Conservation (phyloP, 2,888 invertebrate genomes). For the Gastrophysa polygoni region DNA sequence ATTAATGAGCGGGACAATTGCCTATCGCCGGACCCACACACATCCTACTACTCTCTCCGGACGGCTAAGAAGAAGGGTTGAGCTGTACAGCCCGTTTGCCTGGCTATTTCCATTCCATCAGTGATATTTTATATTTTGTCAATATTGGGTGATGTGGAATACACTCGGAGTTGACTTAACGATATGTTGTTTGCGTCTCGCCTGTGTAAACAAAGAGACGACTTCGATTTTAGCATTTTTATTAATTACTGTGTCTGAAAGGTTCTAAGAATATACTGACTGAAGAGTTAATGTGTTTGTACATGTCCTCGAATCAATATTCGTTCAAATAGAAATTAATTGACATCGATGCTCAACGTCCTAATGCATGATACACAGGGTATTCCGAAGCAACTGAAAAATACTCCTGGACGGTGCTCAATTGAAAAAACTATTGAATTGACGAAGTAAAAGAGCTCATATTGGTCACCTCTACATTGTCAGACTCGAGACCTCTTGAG, state of each 20-base stretch:
- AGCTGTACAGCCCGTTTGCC: slow-evolving; percentile 21
- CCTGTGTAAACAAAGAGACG: slow-evolving; percentile 26
- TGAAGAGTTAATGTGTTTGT: slow-evolving; percentile 18
- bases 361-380: no score
- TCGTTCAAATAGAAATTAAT: not conserved
- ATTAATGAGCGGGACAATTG: slow-evolving; percentile 60
- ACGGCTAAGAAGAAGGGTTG: slow-evolving; percentile 53
- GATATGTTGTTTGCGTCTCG: slow-evolving; percentile 29
- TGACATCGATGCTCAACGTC: not conserved
- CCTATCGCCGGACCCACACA: slow-evolving; percentile 46
- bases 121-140: slow-evolving; percentile 55
- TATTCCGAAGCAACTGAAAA: no score
- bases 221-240: slow-evolving; percentile 40
- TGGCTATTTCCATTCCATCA: slow-evolving; percentile 50
- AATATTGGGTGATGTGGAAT: slow-evolving; percentile 42
- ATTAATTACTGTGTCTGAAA: slow-evolving; percentile 39
- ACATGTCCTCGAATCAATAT: not conserved
- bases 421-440: no score
- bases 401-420: no score
- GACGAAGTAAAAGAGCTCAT: no score
- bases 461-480: no score
- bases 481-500: no score
- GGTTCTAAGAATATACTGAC: slow-evolving; percentile 8
- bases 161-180: slow-evolving; percentile 31
- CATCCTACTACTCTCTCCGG: slow-evolving; percentile 37